These are phyloP conservation scores for Zalophus californianus DNA, from an alignment of 2,797 vertebrate species.

Conservation along the genomic window DNA sequence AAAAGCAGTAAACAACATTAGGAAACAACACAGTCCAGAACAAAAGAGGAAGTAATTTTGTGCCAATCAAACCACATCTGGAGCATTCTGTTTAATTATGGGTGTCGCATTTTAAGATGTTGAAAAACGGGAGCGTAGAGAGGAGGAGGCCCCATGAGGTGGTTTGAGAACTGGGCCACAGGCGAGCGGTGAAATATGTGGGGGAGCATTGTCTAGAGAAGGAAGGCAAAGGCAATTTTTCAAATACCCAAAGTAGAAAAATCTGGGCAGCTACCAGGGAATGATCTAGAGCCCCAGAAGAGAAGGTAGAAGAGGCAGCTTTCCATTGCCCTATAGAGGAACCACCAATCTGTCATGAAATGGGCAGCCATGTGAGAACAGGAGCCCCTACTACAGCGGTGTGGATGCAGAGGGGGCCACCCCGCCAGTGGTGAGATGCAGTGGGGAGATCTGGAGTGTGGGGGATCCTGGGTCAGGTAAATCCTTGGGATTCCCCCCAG, in stretches of 20 bases:
- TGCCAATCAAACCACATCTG: conserved; percentile 69
- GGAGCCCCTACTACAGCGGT: fast-evolving
- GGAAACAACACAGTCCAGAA: conserved; percentile 47
- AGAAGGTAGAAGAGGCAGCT: not conserved
- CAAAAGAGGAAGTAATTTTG: conserved; percentile 64
- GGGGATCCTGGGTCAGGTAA: not conserved
- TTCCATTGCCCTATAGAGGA: fast-evolving
- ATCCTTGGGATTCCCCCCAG: fast-evolving
- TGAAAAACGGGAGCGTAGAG: not conserved
- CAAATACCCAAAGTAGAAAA: not conserved
- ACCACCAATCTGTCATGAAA: fast-evolving
- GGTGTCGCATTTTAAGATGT: conserved; percentile 22
- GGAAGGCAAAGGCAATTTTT: not conserved
- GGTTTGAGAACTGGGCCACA: not conserved
- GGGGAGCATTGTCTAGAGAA: not conserved
- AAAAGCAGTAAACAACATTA: conserved; percentile 59
- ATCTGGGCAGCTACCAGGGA: not conserved
- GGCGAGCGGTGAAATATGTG: not conserved
- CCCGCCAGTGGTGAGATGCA: fast-evolving
- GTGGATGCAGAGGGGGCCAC: not conserved
- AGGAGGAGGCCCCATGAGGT: not conserved
- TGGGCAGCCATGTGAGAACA: not conserved
- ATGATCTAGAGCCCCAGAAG: not conserved
- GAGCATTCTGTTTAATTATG: conserved; percentile 67
- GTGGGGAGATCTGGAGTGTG: not conserved